phyloP scores from a whole-genome alignment of 2,888 invertebrate species.

The Caenorhabditis sp. region DNA sequence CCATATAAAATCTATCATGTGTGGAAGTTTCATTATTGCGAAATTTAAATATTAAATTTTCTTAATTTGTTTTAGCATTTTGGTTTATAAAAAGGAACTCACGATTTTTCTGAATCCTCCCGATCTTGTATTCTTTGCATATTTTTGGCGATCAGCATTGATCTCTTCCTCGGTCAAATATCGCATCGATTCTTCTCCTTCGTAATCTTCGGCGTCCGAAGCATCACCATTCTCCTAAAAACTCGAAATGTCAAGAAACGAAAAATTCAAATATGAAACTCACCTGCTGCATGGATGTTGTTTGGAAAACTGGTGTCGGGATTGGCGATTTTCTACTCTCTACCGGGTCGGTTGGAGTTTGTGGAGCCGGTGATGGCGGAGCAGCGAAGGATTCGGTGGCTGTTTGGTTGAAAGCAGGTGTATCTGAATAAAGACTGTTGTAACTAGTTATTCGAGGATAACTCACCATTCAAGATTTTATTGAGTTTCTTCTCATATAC shows the following conservation, averaged over 20 bases:
- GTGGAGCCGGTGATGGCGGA: background rate
- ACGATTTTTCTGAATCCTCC: constrained; percentile 1
- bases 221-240: constrained; percentile 1
- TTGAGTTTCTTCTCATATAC: constrained; percentile 33
- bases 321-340: background rate
- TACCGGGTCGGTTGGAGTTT: background rate
- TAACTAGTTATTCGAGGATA: background rate
- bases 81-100: background rate
- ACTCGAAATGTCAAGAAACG: too few relatives aligned
- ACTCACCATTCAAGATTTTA: constrained; percentile 9
- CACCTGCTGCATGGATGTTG: background rate
- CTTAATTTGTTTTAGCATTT: background rate
- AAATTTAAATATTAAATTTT: too few relatives aligned
- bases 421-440: background rate
- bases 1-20: too few relatives aligned
- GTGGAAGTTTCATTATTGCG: too few relatives aligned
- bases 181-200: constrained; percentile 44
- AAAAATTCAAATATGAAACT: too few relatives aligned
- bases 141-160: constrained; percentile 20
- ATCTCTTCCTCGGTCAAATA: constrained; percentile 42
- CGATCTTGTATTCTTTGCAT: background rate
- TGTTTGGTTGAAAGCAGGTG: background rate
- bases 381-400: background rate
- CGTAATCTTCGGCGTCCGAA: constrained; percentile 30
- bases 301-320: background rate